Percentiles rank a stretch among this genome's conserved stretches.
Conservation (phyloP, 2,888 invertebrate genomes). For the Molanna angustata region DNA sequence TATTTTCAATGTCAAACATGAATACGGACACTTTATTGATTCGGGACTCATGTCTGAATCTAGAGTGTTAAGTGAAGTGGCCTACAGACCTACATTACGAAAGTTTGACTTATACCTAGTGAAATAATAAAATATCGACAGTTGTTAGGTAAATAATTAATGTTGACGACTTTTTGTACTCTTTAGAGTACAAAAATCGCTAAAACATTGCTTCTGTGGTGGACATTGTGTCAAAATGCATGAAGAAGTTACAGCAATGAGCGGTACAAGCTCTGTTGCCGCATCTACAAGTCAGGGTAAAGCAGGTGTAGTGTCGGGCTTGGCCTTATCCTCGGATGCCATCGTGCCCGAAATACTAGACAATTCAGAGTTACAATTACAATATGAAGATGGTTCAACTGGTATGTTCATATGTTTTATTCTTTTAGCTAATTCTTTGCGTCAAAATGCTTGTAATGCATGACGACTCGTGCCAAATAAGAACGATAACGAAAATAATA, state of each 20-base stretch:
- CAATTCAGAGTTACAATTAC: conserved; percentile 60
- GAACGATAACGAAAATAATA: no score
- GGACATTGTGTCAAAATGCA: conserved; percentile 54
- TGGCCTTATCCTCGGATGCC: conserved; percentile 43
- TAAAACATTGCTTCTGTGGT: conserved; percentile 20
- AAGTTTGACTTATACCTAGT: conserved; percentile 43
- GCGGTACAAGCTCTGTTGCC: conserved; percentile 63
- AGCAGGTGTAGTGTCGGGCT: conserved; percentile 44
- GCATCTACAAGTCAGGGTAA: conserved; percentile 57
- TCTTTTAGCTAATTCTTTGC: conserved; percentile 5
- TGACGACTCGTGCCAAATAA: no score
- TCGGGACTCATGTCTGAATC: conserved; percentile 70
- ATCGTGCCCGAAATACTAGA: conserved; percentile 51
- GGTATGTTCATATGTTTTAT: conserved; percentile 38
- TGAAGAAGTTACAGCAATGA: conserved; percentile 67
- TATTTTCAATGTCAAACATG: conserved; percentile 59
- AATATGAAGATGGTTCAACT: conserved; percentile 58
- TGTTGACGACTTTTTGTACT: conserved; percentile 48
- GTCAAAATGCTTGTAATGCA: no score
- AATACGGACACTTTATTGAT: conserved; percentile 66
- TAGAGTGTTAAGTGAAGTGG: conserved; percentile 83
- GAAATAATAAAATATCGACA: conserved; percentile 55
- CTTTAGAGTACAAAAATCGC: conserved; percentile 46
- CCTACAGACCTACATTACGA: conserved; percentile 83
- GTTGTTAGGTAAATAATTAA: conserved; percentile 53